phyloP scores from a whole-genome alignment of 2,797 vertebrate genomes.

The Bovichtus variegatus region DNA sequence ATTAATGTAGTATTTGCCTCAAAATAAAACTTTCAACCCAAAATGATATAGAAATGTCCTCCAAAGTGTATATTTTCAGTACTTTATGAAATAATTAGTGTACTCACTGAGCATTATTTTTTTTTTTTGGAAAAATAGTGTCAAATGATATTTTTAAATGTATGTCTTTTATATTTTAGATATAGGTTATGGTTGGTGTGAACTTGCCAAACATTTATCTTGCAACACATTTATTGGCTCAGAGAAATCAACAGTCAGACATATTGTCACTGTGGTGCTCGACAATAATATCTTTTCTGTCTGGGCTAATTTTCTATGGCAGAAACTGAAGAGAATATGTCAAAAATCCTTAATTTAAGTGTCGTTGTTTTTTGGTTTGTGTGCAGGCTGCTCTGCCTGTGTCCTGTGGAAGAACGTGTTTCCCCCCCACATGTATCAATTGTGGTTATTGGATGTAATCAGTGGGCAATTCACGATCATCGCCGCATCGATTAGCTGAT shows the following conservation, averaged over 20 bases:
- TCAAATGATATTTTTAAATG: neutral
- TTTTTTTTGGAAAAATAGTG: neutral
- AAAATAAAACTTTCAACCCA: slow-evolving; percentile 6
- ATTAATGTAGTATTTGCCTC: slow-evolving; percentile 32
- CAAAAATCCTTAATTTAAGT: neutral
- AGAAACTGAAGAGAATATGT: neutral
- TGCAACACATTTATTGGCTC: neutral
- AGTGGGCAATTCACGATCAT: slow-evolving; percentile 70
- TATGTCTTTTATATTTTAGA: neutral
- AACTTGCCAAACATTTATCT: neutral
- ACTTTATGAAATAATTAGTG: neutral
- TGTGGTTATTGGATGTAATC: slow-evolving; percentile 68
- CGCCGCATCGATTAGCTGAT: slow-evolving; percentile 78
- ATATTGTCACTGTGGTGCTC: neutral
- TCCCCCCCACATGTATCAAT: slow-evolving; percentile 33
- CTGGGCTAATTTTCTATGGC: neutral
- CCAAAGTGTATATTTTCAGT: neutral
- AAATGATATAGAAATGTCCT: neutral
- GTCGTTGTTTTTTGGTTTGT: neutral
- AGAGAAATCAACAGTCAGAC: slow-evolving; percentile 9
- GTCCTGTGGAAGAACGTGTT: neutral
- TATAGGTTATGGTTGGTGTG: neutral
- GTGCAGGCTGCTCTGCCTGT: neutral
- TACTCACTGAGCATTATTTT: neutral
- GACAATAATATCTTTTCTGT: neutral